Percentiles rank a stretch among this genome's conserved stretches.
These are phyloP conservation scores for Leucopsar rothschildi DNA, from an alignment of 2,113 vertebrate genomes.

Conservation along the genomic window DNA sequence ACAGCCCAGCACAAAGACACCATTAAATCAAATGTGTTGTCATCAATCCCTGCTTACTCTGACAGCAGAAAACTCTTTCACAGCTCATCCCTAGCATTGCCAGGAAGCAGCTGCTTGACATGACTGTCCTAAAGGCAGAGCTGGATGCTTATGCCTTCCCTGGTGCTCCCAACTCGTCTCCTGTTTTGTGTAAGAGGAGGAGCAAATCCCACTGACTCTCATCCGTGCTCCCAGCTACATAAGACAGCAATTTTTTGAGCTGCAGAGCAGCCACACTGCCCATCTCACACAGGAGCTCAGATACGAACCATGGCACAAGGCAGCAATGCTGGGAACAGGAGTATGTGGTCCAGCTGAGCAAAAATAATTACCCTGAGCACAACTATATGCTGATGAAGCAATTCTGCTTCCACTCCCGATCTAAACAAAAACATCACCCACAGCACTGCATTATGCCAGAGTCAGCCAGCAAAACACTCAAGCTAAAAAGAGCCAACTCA, in stretches of 20 bases:
- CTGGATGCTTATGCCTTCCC: neutral
- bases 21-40: neutral
- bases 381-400: neutral
- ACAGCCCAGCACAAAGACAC: neutral
- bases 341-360: neutral
- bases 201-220: neutral
- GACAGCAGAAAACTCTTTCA: neutral
- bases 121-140: accelerated
- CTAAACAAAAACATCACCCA: neutral
- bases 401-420: neutral
- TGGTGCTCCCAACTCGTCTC: neutral
- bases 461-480: neutral
- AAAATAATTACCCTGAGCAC: neutral
- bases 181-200: neutral
- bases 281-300: accelerated
- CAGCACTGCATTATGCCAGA: neutral
- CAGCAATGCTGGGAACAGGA: neutral
- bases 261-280: neutral
- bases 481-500: neutral
- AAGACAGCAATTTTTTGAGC: neutral
- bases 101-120: neutral
- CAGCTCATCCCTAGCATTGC: neutral
- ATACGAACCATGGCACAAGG: accelerated
- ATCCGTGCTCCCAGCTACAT: neutral
- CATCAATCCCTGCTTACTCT: neutral